phyloP scores from a whole-genome alignment of 2,113 vertebrate species.

The Speoplatyrhinus poulsoni region DNA sequence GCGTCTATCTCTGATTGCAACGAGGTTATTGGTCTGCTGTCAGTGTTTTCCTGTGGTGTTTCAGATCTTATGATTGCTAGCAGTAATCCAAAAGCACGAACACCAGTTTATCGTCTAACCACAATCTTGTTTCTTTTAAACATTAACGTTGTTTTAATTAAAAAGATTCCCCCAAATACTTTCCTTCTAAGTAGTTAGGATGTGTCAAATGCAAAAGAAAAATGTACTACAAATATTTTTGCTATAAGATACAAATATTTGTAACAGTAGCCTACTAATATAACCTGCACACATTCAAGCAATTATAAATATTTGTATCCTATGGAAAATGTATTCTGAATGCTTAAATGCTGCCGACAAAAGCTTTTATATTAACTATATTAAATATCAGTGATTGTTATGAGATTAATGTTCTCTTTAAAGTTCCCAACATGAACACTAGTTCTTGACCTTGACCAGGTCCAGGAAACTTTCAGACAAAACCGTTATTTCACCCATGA shows the following conservation, averaged over 20 bases:
- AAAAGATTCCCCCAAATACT: neutral
- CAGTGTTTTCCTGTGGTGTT: slow-evolving; percentile 19
- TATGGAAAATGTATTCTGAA: too few species aligned
- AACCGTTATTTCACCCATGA: slow-evolving; percentile 53
- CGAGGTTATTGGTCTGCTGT: slow-evolving; percentile 28
- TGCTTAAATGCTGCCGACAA: too few species aligned
- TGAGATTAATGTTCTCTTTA: slow-evolving; percentile 17
- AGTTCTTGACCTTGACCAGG: slow-evolving; percentile 55
- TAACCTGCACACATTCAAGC: too few species aligned
- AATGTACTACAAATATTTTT: too few species aligned
- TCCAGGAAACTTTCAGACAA: slow-evolving; percentile 75
- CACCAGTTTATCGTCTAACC: neutral
- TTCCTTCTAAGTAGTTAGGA: neutral
- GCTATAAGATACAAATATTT: too few species aligned
- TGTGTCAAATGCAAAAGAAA: too few species aligned
- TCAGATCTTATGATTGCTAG: slow-evolving; percentile 30
- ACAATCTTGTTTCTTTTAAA: neutral
- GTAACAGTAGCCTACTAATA: too few species aligned
- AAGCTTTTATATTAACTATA: too few species aligned
- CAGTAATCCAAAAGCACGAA: neutral
- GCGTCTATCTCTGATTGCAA: slow-evolving; percentile 5
- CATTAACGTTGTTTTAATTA: neutral
- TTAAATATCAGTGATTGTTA: too few species aligned
- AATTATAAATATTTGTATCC: too few species aligned
- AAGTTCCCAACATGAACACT: slow-evolving; percentile 43